Base-by-base conservation (phyloP, 2,888 invertebrate genomes). In the Leptopilina syphax region DNA sequence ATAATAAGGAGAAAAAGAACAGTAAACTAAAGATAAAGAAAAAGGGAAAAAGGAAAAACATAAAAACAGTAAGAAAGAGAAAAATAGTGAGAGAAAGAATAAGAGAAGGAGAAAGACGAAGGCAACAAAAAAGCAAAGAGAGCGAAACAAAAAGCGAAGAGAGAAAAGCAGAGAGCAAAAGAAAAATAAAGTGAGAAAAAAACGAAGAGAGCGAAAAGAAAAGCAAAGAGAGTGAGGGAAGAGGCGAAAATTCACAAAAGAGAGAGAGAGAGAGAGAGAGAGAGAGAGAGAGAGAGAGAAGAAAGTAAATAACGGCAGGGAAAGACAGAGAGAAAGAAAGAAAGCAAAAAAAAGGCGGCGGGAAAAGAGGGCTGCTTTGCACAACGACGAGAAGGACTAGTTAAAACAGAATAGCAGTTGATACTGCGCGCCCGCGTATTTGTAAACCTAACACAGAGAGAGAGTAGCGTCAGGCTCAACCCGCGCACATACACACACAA, bases 321-420 rank as follows among this genome's bases (percentile, higher is more conserved):
- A 77, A 79, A 77, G 80, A 76, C 63, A 79, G 77, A 76, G 79
- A 81, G 57, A 50, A 68, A 66, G 67, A 68, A 79, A 65, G 27
- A 65, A 50, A 34, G 34, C 34, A 34, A 34, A 34, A 34, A 67
- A 76, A 79, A 65, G 41, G 68, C 78, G 80, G 81, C 80, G 73
- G 77, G 60, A 68, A 65, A 79, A 65, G 65, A 54, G 80, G 78
- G 54, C 47, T 50, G 54, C 78, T 70, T 67, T 60, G 50, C 67
- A 63, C 70, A 81, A 24, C 65, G 66, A 76, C 50, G 68, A 41
- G 57, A 34, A 34, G 60, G 60, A 57, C 65, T 63, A 77, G 82
- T 80, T 79, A 79, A 68, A 79, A 79, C 80, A 77, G 82, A 76
- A 76, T 79, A 77, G 79, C 80, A 78, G 79, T 76, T 80, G 76